Evolutionary conservation across 1,140 invertebrate species (phyloP), one percentile per base, ranked within the genome.

Genomic region (Dendroctonus ponderosae): DNA sequence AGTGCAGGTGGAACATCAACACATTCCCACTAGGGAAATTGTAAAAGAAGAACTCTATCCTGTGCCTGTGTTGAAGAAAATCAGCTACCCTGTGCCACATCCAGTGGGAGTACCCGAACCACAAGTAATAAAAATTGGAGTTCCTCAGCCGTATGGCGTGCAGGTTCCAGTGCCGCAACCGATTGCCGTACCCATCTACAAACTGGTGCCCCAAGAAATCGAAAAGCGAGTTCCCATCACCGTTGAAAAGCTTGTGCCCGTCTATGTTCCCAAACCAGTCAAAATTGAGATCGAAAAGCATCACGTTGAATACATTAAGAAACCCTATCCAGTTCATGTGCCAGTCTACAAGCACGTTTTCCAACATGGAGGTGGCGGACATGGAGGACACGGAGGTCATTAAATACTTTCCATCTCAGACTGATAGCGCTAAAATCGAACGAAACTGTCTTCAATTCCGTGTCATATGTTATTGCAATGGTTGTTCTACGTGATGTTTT

Each of bases 291-390:
- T 90, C 2, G 87, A 90, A 67, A 91, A 90, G 78, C 88, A 88
- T 74, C 88, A 89, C 67, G 85, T 88, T 70, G 86, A 90, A 53
- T 86, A 87, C 15, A 86, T 91, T 11, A 68, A 71, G 67, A 90
- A 90, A 78, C 89, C 89, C 14, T 90, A 90, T 77, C 86, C 88
- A 46, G 88, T 91, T 63, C 88, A 89, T 70, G 86, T 89, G n/a
- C 89, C 89, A 7, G 86, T 90, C 57, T 90, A 90, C 81, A 90
- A 90, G 76, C 89, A 91, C 78, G 85, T 91, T 69, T 88, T 89
- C 80, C 88, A 70, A 6, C 58, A 67, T 5, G 87, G 65, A 57
- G 62, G 64, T 58, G 70, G 70, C 44, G 62, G 69, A 51, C 59
- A 62, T 51, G 65, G 59, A 26, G 67, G 70, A 12, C 67, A 71